Percentiles rank a stretch among this genome's conserved stretches.
phyloP scores from a whole-genome alignment of 2,888 invertebrate species.

The Hyppa rectilinea region DNA sequence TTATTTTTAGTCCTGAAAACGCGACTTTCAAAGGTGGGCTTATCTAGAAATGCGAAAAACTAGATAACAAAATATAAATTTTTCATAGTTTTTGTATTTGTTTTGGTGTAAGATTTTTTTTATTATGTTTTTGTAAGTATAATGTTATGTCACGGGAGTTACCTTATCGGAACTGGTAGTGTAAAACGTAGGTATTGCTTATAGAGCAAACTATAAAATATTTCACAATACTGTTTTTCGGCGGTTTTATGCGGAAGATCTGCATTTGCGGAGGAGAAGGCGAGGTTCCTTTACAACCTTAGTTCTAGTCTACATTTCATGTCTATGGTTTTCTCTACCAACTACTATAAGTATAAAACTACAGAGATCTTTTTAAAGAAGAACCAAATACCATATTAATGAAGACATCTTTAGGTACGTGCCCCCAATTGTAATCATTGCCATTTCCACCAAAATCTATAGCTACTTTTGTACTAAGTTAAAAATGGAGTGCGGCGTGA shows the following conservation, averaged over 20 bases:
- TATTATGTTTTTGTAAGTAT: too few species aligned
- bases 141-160: too few species aligned
- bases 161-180: too few species aligned
- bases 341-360: neutral
- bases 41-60: neutral
- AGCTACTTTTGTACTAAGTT: conserved; percentile 52
- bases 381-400: conserved; percentile 19
- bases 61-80: neutral
- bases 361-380: neutral
- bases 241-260: too few species aligned
- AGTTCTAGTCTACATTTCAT: neutral
- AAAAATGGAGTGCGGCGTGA: conserved; percentile 69
- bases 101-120: neutral
- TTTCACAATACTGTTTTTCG: too few species aligned
- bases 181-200: too few species aligned
- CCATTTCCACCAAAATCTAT: conserved; percentile 36
- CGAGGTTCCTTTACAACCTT: too few species aligned
- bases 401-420: conserved; percentile 30
- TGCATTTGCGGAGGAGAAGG: too few species aligned
- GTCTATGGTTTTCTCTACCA: neutral
- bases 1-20: neutral
- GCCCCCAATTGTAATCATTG: conserved; percentile 34
- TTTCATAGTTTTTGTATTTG: neutral
- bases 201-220: too few species aligned
- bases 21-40: neutral